Base-by-base conservation (phyloP, 2,888 invertebrate species). In the Eupithecia subumbrata region DNA sequence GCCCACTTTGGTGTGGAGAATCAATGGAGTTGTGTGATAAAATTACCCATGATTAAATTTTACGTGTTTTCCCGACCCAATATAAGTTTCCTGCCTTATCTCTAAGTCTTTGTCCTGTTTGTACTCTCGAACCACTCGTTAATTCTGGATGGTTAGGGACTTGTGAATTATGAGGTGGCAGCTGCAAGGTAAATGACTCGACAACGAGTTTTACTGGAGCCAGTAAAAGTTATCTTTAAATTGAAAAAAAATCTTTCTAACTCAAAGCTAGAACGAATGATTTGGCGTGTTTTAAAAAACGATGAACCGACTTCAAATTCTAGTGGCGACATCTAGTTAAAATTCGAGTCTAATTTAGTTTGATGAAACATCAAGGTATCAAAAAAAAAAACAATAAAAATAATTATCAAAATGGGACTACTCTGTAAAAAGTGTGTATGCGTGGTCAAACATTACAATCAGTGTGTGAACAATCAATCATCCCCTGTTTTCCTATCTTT, bases 21-120 rank as follows among this genome's bases (percentile, higher is more conserved):
- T 52, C 9, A 34, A 40, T 40, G 40, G 40, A 40, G 40, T 40
- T 5, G 40, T 0, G 40, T 40, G 1, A 40, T 40, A 40, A 34
- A 52, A n/a, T 52, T 52, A 52, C 7, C 76, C 78, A 80, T 82
- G 88, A 89, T 89, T 88, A 88, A 85, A 83, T 84, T 89, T 87
- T 86, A 88, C 88, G 84, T 83, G 84, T 78, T 81, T 81, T 79
- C 78, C 73, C 82, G 79, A 86, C 83, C 86, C 87, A 56, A 56
- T 89, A 87, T 88, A 89, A 88, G 88, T 89, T 89, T 83, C 77
- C 82, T 84, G 83, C 81, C 84, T 82, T 86, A 87, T 88, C 87
- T 86, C 5, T 63, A 71, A 37, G 71, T 76, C 80, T 80, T 76
- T 74, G 77, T 77, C 70, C 72, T 72, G 74, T 77, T 78, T 77